Percentiles rank a stretch among this genome's conserved stretches.
Conservation (phyloP, 2,113 vertebrate genomes). For the Hipposideros armiger region DNA sequence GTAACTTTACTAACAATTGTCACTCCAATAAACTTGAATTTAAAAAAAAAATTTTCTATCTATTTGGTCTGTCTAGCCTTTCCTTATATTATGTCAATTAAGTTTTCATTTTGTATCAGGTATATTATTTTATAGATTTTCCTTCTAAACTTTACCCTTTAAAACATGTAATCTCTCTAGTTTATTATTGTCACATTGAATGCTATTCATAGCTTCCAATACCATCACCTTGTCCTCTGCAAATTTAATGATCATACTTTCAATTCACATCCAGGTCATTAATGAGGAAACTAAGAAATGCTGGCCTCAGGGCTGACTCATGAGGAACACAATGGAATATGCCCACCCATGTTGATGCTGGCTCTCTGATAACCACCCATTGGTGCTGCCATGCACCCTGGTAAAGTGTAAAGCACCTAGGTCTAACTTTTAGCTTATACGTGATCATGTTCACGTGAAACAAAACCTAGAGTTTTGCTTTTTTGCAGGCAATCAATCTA, state of each 20-base stretch:
- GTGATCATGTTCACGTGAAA: neutral
- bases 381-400: neutral
- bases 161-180: slow-evolving; percentile 48
- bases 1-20: too few species aligned
- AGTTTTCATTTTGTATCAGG: neutral
- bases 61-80: neutral
- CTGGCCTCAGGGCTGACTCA: neutral
- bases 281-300: neutral
- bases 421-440: slow-evolving; percentile 52
- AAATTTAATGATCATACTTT: slow-evolving; percentile 36
- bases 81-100: neutral
- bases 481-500: neutral
- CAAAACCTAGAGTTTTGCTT: slow-evolving; percentile 20
- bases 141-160: slow-evolving; percentile 33
- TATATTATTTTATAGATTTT: slow-evolving; percentile 15
- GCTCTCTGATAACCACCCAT: slow-evolving; percentile 2
- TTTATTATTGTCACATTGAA: neutral
- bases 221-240: slow-evolving; percentile 18
- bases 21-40: too few species aligned
- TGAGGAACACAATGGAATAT: neutral
- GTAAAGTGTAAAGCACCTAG: neutral
- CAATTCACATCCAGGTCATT: neutral
- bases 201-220: slow-evolving; percentile 23
- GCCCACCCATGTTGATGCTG: neutral
- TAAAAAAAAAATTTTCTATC: neutral